Evolutionary conservation across 2,888 invertebrate genomes (phyloP).

Genomic region (Leistus spinibarbis): DNA sequence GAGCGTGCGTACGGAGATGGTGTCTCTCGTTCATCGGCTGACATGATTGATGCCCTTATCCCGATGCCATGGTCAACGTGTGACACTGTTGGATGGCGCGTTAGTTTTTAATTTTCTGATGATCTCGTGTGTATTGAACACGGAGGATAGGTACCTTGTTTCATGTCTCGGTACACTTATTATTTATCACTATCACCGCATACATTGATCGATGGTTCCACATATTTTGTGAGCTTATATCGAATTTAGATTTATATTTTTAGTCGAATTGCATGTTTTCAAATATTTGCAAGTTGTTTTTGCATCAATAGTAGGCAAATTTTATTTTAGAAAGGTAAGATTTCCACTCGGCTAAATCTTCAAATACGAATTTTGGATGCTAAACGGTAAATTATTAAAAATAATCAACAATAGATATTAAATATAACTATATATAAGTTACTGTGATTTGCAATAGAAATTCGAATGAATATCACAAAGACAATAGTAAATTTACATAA

Average conservation of each 20-base stretch:
- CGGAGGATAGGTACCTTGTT: neutral
- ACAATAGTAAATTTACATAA: neutral
- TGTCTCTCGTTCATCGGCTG: constrained; percentile 8
- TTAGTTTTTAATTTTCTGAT: constrained; percentile 36
- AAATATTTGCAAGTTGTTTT: no score
- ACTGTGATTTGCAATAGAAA: no score
- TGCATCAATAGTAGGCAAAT: no score
- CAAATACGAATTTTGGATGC: no score
- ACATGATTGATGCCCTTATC: constrained; percentile 17
- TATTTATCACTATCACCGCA: neutral
- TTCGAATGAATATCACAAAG: neutral
- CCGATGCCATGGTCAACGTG: constrained; percentile 18
- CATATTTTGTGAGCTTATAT: neutral
- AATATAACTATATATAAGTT: no score
- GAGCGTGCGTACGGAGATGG: constrained; percentile 12
- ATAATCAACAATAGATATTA: no score
- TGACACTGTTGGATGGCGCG: constrained; percentile 13
- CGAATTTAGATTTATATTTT: no score
- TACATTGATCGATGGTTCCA: neutral
- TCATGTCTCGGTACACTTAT: neutral
- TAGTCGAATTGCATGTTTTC: no score
- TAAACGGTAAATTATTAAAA: no score
- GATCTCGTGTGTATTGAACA: constrained; percentile 20
- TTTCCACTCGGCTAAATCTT: no score
- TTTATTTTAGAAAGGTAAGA: no score